phyloP scores from a whole-genome alignment of 92 coral and sea anemone genomes.

The Actinostola sp. region DNA sequence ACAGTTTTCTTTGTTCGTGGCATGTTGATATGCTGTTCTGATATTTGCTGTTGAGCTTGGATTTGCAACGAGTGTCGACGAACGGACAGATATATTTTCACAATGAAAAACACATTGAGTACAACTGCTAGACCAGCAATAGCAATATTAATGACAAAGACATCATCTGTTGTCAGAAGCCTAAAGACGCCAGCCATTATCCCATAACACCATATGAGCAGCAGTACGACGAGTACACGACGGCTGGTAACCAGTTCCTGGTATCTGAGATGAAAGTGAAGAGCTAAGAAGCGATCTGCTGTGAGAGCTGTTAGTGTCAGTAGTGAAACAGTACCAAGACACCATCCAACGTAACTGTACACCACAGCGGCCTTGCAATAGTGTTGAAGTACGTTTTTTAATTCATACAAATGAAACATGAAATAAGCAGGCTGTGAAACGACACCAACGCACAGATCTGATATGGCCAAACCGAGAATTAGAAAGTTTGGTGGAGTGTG shows the following conservation, averaged over 20 bases:
- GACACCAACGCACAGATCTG: conserved; percentile 1
- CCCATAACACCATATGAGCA: conserved; percentile 9
- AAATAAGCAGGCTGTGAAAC: conserved; percentile 1
- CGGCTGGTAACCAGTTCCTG: conserved; percentile 2
- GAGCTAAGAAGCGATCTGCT: conserved; percentile 17
- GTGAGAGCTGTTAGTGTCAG: conserved; percentile 18
- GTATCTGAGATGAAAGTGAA: conserved; percentile 20
- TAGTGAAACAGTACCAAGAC: conserved; percentile 1
- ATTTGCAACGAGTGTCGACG: conserved; percentile 27
- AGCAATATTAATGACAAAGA: not conserved
- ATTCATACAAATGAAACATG: not conserved
- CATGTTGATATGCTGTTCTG: conserved; percentile 9
- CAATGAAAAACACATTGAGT: conserved; percentile 1
- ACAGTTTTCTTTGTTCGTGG: conserved; percentile 13
- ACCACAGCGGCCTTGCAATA: conserved; percentile 2
- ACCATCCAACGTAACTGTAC: not conserved
- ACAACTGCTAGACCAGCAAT: not conserved
- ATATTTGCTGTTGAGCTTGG: not conserved
- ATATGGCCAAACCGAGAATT: conserved; percentile 17
- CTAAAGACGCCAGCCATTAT: not conserved
- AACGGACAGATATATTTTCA: conserved; percentile 13
- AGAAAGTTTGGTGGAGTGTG: conserved; percentile 18
- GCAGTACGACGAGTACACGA: conserved; percentile 1
- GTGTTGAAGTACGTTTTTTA: not conserved
- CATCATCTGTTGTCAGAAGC: too few species aligned